Percentiles rank a stretch among this genome's conserved stretches.
Evolutionary conservation across 1,140 invertebrate genomes (phyloP).

Genomic region (Phthorimaea operculella): DNA sequence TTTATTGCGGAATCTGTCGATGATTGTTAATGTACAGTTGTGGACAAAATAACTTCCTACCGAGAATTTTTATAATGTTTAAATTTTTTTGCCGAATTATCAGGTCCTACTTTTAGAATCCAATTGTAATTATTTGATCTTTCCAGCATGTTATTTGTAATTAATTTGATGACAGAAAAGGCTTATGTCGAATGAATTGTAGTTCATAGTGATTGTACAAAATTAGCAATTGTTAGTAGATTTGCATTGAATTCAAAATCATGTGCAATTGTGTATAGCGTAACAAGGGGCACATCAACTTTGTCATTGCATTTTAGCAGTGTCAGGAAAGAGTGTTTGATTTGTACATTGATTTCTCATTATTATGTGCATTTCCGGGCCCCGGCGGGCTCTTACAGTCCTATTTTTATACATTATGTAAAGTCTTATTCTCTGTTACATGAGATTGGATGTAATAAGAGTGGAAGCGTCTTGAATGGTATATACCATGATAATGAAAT

Average conservation of each 20-base stretch:
- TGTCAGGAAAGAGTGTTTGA: conserved; percentile 51
- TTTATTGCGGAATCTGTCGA: conserved; percentile 61
- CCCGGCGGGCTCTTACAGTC: conserved; percentile 55
- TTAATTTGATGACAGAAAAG: no score
- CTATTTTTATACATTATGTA: conserved; percentile 68
- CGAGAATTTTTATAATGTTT: conserved; percentile 57
- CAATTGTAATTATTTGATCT: conserved; percentile 44
- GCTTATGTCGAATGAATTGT: conserved; percentile 13
- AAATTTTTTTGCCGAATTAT: conserved; percentile 53
- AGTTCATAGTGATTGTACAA: conserved; percentile 54
- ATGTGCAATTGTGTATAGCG: conserved; percentile 61
- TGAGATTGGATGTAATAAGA: conserved; percentile 58
- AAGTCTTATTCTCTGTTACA: conserved; percentile 64
- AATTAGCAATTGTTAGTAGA: conserved; percentile 52
- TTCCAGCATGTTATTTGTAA: conserved; percentile 42
- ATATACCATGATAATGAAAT: conserved; percentile 63
- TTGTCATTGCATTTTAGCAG: conserved; percentile 65
- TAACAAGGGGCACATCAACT: conserved; percentile 42
- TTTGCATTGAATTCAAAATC: conserved; percentile 60
- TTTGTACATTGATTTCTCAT: conserved; percentile 61
- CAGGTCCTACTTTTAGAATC: conserved; percentile 40
- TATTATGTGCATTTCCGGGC: conserved; percentile 62
- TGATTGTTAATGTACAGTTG: conserved; percentile 60
- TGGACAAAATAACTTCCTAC: conserved; percentile 35
- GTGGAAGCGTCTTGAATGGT: conserved; percentile 57